phyloP scores from a whole-genome alignment of 2,888 invertebrate genomes.

The Lycocerus yunnanus region DNA sequence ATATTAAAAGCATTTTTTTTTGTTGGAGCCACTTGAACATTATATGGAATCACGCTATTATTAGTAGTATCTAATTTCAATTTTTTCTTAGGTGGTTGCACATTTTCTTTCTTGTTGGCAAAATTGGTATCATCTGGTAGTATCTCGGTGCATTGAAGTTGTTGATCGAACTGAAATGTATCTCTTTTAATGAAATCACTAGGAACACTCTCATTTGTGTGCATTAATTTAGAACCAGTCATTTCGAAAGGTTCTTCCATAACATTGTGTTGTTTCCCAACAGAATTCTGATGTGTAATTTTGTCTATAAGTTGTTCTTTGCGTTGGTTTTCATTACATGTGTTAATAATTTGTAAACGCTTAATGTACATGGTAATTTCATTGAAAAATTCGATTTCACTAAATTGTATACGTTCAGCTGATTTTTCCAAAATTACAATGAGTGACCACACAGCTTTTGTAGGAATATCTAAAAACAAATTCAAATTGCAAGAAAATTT shows the following conservation, averaged over 20 bases:
- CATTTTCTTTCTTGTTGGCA: neutral
- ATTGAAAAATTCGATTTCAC: neutral
- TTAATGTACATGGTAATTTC: neutral
- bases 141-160: neutral
- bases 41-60: neutral
- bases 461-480: neutral
- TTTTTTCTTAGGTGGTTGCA: neutral
- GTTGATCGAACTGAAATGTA: neutral
- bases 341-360: neutral
- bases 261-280: too few relatives aligned
- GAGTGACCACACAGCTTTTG: neutral
- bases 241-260: neutral
- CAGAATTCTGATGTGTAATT: too few relatives aligned
- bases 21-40: neutral
- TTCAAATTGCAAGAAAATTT: neutral
- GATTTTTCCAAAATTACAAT: constrained; percentile 12
- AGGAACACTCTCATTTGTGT: neutral
- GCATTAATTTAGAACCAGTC: neutral
- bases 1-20: neutral
- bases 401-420: neutral
- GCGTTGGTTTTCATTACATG: neutral
- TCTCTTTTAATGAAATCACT: neutral
- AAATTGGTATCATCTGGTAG: too few relatives aligned
- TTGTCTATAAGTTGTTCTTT: neutral
- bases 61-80: neutral